Evolutionary conservation across 1,140 invertebrate species (phyloP), one percentile per base, ranked within the genome.

Genomic region (Diabrotica virgifera): DNA sequence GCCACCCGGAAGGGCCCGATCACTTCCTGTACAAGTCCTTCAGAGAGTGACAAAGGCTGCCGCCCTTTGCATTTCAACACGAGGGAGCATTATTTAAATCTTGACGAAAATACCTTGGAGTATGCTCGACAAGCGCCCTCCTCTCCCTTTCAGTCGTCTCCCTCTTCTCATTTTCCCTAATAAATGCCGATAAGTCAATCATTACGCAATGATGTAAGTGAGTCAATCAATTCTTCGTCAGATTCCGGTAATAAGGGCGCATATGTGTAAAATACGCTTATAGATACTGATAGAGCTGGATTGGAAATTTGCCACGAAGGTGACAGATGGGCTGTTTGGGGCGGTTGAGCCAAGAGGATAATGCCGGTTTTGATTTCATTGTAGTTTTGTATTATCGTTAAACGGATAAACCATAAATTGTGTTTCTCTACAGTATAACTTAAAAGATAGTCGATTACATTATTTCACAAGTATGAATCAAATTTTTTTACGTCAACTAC

Each of bases 11-110:
- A 24, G 24, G 24, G 24, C 24, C 6, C 10, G 14, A 55, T 14
- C 53, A 13, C 8, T 2, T 55, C 53, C 53, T 55, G 53, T 57
- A 9, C 36, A 36, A 35, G 36, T 8, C 5, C 36, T 57, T 36
- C 6, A 57, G 10, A 37, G 35, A 14, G 24, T 24, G 36, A 24
- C 35, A 57, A 57, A 54, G 61, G 37, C 57, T 57, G 66, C 57
- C 62, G 55, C 61, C 62, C 51, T 57, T 59, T 67, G 55, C 54
- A 36, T 50, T n/a, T 68, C 57, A 56, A 60, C 55, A 57, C 60
- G 6, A 52, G 62, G 65, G 66, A 64, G 65, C 56, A 70, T 70
- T 72, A 72, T 72, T 72, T 72, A 70, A 70, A 72, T 69, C 71
- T 70, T 65, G 64, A 65, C 64, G 61, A 58, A 64, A 72, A 72